Conservation (phyloP, 1,140 invertebrate genomes). For the Leptinotarsa defecta region DNA sequence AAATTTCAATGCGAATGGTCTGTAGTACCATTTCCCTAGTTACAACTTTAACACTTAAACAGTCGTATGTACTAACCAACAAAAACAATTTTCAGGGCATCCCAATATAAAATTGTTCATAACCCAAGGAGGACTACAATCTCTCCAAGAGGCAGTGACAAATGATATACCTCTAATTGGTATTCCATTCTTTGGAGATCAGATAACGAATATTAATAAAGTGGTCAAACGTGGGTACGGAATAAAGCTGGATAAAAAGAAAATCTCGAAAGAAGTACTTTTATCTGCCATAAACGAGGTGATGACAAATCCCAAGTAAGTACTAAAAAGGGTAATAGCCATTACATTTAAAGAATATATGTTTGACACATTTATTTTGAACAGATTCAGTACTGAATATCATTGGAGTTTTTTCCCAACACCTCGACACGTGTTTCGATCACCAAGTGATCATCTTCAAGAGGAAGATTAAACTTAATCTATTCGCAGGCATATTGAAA, state of each 20-base stretch:
- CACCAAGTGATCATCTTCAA: too few relatives aligned
- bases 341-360: too few relatives aligned
- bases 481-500: too few relatives aligned
- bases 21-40: too few relatives aligned
- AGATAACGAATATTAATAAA: constrained; percentile 50
- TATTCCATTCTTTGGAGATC: constrained; percentile 56
- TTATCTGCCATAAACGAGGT: constrained; percentile 37
- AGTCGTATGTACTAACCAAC: not conserved
- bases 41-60: too few relatives aligned
- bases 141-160: constrained; percentile 59
- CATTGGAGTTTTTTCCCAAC: too few relatives aligned
- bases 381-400: too few relatives aligned
- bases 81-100: constrained; percentile 51
- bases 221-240: constrained; percentile 49
- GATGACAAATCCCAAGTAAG: constrained; percentile 38
- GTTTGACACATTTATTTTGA: too few relatives aligned
- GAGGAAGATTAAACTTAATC: too few relatives aligned
- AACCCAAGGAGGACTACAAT: constrained; percentile 61
- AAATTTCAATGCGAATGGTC: too few relatives aligned
- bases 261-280: constrained; percentile 38
- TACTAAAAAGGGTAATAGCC: not conserved
- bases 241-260: constrained; percentile 39
- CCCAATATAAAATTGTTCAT: constrained; percentile 57
- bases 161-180: constrained; percentile 60
- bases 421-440: too few relatives aligned